Conservation (phyloP, 2,888 invertebrate species). For the Chrysodeixis includens region DNA sequence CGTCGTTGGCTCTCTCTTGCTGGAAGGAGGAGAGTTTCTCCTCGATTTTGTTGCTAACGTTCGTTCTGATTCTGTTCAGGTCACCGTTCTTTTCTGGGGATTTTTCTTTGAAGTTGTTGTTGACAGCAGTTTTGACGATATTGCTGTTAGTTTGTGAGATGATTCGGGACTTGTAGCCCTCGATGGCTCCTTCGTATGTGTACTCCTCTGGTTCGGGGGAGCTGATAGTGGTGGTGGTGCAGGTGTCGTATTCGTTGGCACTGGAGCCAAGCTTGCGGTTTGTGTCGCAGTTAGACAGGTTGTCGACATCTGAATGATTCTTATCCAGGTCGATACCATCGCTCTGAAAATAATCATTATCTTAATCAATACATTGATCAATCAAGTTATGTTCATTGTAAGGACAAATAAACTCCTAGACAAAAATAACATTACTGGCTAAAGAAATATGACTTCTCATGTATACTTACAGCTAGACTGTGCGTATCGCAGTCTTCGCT, state of each 20-base stretch:
- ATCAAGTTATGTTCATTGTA: neutral
- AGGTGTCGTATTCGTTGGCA: constrained; percentile 91
- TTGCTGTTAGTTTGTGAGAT: constrained; percentile 89
- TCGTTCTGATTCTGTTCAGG: constrained; percentile 84
- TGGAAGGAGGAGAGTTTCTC: constrained; percentile 90
- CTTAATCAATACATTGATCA: neutral
- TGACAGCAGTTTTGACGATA: constrained; percentile 82
- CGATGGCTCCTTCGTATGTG: constrained; percentile 96
- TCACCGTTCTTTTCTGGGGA: constrained; percentile 84
- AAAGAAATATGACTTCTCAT: too few species aligned
- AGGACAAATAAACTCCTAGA: neutral
- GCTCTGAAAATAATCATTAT: constrained; percentile 82
- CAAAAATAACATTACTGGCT: too few species aligned
- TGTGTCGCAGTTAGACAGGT: constrained; percentile 83
- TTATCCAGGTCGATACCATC: constrained; percentile 90
- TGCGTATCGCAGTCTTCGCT: constrained; percentile 91
- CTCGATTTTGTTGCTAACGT: constrained; percentile 90
- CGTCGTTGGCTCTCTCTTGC: constrained; percentile 81
- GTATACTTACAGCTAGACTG: constrained; percentile 89
- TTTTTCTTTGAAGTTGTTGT: constrained; percentile 85
- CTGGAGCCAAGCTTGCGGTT: constrained; percentile 86
- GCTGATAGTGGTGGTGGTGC: constrained; percentile 91
- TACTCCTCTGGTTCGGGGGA: constrained; percentile 94
- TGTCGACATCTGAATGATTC: constrained; percentile 87
- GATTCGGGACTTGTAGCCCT: constrained; percentile 95